phyloP scores from a whole-genome alignment of 2,797 vertebrate genomes.

The Hyperoplus lanceolatus region DNA sequence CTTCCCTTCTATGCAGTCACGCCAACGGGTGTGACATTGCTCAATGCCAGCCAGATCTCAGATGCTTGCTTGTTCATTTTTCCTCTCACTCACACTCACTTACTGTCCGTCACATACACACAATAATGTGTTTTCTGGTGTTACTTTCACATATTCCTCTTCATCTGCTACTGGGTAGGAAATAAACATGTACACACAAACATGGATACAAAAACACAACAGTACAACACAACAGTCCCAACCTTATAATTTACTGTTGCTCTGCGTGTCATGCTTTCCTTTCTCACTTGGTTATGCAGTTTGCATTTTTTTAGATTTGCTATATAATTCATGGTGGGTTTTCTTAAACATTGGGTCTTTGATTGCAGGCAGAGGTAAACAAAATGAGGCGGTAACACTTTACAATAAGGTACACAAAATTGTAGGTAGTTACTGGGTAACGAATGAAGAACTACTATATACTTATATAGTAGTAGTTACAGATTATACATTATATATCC shows the following conservation, averaged over 20 bases:
- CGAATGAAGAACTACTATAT: no score
- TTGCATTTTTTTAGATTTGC: no score
- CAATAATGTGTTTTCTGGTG: slow-evolving; percentile 25
- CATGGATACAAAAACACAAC: not conserved
- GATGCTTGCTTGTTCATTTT: slow-evolving; percentile 29
- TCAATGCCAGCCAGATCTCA: slow-evolving; percentile 18
- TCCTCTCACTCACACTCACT: slow-evolving; percentile 14
- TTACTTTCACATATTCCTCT: slow-evolving; percentile 28
- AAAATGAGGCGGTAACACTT: not conserved
- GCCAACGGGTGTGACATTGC: slow-evolving; percentile 11
- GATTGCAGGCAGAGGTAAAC: slow-evolving; percentile 1
- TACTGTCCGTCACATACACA: slow-evolving; percentile 3
- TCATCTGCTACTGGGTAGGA: slow-evolving; percentile 13
- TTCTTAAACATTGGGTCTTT: not conserved
- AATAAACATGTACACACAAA: slow-evolving; percentile 9
- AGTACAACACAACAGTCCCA: not conserved
- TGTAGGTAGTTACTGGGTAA: no score
- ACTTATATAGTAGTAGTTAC: no score
- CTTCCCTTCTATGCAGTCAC: slow-evolving; percentile 6
- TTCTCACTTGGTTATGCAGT: not conserved
- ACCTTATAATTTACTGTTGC: not conserved
- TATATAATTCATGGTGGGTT: no score
- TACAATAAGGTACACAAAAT: no score
- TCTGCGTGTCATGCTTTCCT: not conserved
- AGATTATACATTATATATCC: no score